A percentile compares a stretch with the other conserved stretches of the same genome.
Conservation (phyloP, 1,140 invertebrate species). For the Calephelis nemesis region DNA sequence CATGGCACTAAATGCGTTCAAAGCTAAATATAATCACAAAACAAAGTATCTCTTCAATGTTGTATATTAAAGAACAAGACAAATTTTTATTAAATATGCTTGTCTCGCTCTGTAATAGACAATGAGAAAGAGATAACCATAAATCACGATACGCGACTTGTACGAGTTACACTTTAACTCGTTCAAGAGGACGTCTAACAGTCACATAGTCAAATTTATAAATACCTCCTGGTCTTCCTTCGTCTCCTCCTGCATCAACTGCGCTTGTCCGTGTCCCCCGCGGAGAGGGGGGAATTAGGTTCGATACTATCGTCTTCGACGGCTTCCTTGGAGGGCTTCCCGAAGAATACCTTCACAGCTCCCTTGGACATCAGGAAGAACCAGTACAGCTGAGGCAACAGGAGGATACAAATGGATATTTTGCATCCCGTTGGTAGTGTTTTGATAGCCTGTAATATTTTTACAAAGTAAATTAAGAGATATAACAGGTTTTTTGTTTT, state of each 20-base stretch:
- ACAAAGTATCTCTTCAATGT: too few relatives aligned
- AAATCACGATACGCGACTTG: too few relatives aligned
- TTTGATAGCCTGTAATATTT: slow-evolving; percentile 71
- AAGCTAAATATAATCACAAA: too few relatives aligned
- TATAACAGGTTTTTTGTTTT: too few relatives aligned
- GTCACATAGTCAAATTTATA: slow-evolving; percentile 1
- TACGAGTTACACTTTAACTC: too few relatives aligned
- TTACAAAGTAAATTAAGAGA: not conserved
- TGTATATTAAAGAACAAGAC: too few relatives aligned
- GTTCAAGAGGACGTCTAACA: not conserved
- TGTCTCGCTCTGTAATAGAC: too few relatives aligned
- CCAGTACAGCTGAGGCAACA: slow-evolving; percentile 86
- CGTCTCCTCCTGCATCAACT: slow-evolving; percentile 37
- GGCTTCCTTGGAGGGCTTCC: slow-evolving; percentile 20
- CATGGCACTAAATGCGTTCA: too few relatives aligned
- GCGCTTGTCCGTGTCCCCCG: slow-evolving; percentile 37
- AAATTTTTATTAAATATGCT: too few relatives aligned
- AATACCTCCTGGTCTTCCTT: slow-evolving; percentile 4
- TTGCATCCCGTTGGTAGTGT: slow-evolving; percentile 81
- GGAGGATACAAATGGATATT: slow-evolving; percentile 82
- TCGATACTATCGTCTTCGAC: not conserved
- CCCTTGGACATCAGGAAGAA: slow-evolving; percentile 84
- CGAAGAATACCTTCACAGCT: slow-evolving; percentile 79
- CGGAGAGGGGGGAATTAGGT: slow-evolving; percentile 6
- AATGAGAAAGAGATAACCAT: too few relatives aligned